Percentiles rank a stretch among this genome's conserved stretches.
Evolutionary conservation across 2,888 invertebrate genomes (phyloP).

Genomic region (Andrena haemorrhoa): DNA sequence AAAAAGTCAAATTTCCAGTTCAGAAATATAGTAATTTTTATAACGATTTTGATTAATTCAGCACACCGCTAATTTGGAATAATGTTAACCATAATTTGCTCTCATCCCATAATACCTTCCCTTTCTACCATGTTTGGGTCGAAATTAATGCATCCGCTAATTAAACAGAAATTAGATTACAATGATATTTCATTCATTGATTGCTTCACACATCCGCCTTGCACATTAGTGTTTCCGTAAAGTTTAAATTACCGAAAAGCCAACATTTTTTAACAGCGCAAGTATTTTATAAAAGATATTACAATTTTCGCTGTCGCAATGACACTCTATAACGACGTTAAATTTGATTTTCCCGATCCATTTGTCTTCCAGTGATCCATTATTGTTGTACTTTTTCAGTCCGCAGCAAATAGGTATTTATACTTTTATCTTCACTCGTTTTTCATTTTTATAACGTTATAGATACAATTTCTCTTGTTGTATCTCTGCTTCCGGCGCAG

Average conservation of each 20-base stretch:
- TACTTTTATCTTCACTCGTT: slow-evolving; percentile 14
- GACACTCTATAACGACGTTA: slow-evolving; percentile 2
- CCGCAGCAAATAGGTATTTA: slow-evolving; percentile 15
- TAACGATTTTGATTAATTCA: background rate
- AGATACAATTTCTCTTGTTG: slow-evolving; percentile 25
- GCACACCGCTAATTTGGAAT: background rate
- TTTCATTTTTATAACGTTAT: slow-evolving; percentile 25
- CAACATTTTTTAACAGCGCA: background rate
- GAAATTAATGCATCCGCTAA: slow-evolving; percentile 11
- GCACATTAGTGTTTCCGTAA: background rate
- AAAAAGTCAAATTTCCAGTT: too few species aligned
- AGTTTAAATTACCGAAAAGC: background rate
- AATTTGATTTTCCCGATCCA: background rate
- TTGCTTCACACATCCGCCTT: background rate
- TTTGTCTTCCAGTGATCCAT: background rate
- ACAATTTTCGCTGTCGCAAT: background rate
- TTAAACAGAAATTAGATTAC: slow-evolving; percentile 6
- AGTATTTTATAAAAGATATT: background rate
- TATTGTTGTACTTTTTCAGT: background rate
- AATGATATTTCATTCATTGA: slow-evolving; percentile 3
- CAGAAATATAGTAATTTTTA: too few species aligned
- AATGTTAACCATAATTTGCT: background rate
- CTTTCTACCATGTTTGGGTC: background rate
- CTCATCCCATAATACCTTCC: background rate
- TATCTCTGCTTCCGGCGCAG: slow-evolving; percentile 27